These are phyloP conservation scores for Macrotrachela quadricornifera DNA, from an alignment of 1,140 invertebrate species.

Conservation along the genomic window DNA sequence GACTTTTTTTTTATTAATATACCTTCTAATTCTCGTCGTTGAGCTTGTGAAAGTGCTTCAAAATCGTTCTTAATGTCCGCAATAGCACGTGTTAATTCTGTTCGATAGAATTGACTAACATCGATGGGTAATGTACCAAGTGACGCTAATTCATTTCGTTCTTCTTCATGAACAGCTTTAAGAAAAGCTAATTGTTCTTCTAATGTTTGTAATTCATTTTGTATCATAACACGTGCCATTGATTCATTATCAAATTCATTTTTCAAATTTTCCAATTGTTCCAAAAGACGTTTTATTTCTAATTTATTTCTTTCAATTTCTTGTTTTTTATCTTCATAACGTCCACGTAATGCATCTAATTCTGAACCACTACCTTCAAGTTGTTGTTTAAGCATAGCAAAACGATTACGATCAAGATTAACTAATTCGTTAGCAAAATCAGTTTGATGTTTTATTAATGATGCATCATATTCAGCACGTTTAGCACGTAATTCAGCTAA, in stretches of 20 bases:
- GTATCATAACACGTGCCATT: constrained; percentile 1
- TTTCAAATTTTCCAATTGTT: constrained; percentile 5
- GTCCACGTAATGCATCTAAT: neutral
- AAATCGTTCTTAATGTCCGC: constrained; percentile 4
- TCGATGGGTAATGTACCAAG: constrained; percentile 2
- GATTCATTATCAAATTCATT: constrained; percentile 7
- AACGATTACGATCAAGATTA: constrained; percentile 4
- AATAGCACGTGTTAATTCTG: constrained; percentile 5
- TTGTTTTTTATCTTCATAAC: neutral
- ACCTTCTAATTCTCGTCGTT: constrained; percentile 4
- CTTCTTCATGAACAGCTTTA: constrained; percentile 8
- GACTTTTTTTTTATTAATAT: too few species aligned
- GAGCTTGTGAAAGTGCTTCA: constrained; percentile 3
- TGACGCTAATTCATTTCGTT: neutral
- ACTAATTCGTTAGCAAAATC: constrained; percentile 6
- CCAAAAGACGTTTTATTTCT: constrained; percentile 1
- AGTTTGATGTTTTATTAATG: constrained; percentile 5
- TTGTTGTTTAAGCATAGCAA: neutral
- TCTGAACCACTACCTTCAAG: neutral
- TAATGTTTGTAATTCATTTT: constrained; percentile 9
- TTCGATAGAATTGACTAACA: constrained; percentile 4
- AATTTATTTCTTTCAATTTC: constrained; percentile 2
- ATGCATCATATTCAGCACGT: constrained; percentile 7
- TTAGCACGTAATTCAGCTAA: constrained; percentile 6
- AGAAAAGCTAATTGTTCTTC: constrained; percentile 7